Base-by-base conservation (phyloP, 2,113 vertebrate species). In the Rhinopomastus cyanomelas region DNA sequence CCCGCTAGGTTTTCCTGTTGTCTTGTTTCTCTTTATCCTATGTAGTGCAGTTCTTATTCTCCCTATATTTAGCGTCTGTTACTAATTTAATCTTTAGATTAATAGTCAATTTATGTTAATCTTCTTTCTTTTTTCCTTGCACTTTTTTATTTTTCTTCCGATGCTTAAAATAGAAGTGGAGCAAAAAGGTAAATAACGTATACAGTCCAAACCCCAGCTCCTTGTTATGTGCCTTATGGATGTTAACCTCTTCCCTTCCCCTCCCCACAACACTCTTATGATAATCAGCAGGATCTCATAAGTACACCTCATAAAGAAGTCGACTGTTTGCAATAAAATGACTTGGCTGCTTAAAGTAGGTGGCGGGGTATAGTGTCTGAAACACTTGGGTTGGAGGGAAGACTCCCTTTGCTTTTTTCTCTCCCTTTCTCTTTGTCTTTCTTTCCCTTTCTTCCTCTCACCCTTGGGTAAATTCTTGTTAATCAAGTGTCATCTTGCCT, bases 131-230 rank as follows among this genome's bases (percentile, higher is more conserved):
- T 98, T 98, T 98, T 97, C 98, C 98, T 99, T 98, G 98, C 98
- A 98, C 98, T 98, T 98, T 98, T 99, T 98, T 98, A 98, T 98
- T 98, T 99, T 98, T 98, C 99, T 99, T 98, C 99, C 98, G 98
- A 99, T 98, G 99, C 99, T 98, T 99, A 99, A 99, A 99, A 99
- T 99, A 99, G 99, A 99, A 99, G 99, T 99, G 99, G 99, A 99
- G 98, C 99, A 99, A 99, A 99, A 99, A 99, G 99, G 99, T 99
- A 99, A 99, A 99, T 99, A 99, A 99, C 93, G 97, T 98, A 98
- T 96, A 98, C 98, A 97, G 98, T 98, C 98, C 98, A 98, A 98
- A 98, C 97, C 98, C 98, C 97, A 99, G 98, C 98, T 98, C 98
- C 98, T 98, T 99, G 98, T 99, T 98, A 97, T 99, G 98, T 99